These are phyloP conservation scores for Mastomys natalensis DNA, from an alignment of 2,113 vertebrate species.

Conservation along the genomic window DNA sequence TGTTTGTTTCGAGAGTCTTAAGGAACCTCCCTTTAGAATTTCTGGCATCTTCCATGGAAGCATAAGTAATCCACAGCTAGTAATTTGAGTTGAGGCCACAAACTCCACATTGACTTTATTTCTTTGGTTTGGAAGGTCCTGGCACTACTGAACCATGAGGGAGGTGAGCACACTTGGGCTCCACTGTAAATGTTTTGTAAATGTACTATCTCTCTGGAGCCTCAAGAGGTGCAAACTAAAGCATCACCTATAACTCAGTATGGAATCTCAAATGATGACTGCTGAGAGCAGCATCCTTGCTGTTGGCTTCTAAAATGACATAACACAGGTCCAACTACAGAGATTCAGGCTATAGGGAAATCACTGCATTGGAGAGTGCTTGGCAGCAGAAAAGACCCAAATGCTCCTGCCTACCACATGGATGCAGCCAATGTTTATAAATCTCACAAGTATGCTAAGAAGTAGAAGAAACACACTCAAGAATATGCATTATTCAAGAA, in stretches of 20 bases:
- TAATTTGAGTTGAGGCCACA: neutral
- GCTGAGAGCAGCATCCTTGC: neutral
- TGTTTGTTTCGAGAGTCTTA: neutral
- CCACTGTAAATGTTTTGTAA: neutral
- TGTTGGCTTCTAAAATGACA: neutral
- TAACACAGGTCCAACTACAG: neutral
- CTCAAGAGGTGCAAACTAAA: neutral
- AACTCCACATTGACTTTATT: neutral
- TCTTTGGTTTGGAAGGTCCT: neutral
- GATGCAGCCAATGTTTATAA: neutral
- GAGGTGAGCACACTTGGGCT: neutral
- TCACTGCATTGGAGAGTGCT: neutral
- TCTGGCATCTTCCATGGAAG: neutral
- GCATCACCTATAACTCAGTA: neutral
- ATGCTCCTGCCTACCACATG: neutral
- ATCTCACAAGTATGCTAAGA: neutral
- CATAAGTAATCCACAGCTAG: neutral
- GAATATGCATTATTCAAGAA: neutral
- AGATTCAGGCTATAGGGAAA: neutral
- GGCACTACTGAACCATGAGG: neutral
- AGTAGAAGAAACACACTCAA: neutral
- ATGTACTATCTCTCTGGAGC: neutral
- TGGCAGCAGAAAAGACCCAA: neutral
- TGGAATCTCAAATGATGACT: neutral
- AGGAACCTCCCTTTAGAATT: neutral